Conservation (phyloP, 2,797 vertebrate species). For the Ctenopoma kingsleyae region DNA sequence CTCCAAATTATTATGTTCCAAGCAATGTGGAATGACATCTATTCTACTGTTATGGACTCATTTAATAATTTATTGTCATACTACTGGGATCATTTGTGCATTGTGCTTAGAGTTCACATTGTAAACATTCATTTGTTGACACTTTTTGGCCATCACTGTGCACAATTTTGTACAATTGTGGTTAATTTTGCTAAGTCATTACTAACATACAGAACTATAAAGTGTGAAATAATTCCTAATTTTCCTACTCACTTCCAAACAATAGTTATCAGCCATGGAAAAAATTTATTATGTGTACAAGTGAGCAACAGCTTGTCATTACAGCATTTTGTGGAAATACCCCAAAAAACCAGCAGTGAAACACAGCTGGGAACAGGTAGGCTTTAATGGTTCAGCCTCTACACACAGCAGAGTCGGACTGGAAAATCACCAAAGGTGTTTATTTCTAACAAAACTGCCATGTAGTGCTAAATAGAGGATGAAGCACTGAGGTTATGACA, state of each 20-base stretch:
- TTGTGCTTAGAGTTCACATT: not conserved
- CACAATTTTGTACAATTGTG: not conserved
- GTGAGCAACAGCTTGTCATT: not conserved
- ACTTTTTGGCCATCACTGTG: not conserved
- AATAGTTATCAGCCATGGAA: not conserved
- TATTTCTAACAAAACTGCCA: slow-evolving; percentile 46
- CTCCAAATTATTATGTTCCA: not conserved
- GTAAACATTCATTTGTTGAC: not conserved
- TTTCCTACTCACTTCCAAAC: not conserved
- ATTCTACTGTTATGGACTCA: not conserved
- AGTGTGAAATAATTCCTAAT: not conserved
- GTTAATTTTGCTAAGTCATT: not conserved
- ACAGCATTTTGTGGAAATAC: slow-evolving; percentile 15
- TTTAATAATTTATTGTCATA: not conserved
- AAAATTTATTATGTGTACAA: not conserved
- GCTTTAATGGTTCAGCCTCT: slow-evolving; percentile 14
- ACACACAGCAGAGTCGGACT: slow-evolving; percentile 27
- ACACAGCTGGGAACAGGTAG: slow-evolving; percentile 39
- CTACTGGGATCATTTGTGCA: not conserved
- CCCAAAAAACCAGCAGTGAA: slow-evolving; percentile 11
- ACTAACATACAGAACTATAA: too few species aligned
- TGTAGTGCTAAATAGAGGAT: slow-evolving; percentile 36
- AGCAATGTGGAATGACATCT: not conserved
- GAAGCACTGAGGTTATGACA: slow-evolving; percentile 26
- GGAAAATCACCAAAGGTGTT: slow-evolving; percentile 58